These are phyloP conservation scores for Stigmatopora argus DNA, from an alignment of 2,113 vertebrate species.

Conservation along the genomic window DNA sequence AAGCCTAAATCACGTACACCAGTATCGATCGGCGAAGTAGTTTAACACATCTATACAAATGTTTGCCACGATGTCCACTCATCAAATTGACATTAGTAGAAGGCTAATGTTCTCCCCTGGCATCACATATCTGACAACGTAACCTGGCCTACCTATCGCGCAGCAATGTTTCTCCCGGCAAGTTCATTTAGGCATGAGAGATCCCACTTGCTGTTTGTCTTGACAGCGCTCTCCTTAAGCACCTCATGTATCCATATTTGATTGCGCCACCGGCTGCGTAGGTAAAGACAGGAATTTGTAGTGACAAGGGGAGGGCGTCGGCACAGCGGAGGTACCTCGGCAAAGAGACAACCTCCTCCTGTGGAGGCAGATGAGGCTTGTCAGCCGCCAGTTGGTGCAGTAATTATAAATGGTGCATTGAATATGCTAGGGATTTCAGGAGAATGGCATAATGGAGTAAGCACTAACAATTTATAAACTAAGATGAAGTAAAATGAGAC, in stretches of 20 bases:
- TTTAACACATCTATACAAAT: slow-evolving; percentile 21
- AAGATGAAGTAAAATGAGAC: slow-evolving; percentile 31
- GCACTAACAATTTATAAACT: slow-evolving; percentile 68
- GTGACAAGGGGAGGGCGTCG: slow-evolving; percentile 61
- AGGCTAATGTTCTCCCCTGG: slow-evolving; percentile 4
- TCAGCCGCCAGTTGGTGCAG: slow-evolving; percentile 70
- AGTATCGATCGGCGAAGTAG: slow-evolving; percentile 24
- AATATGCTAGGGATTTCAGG: slow-evolving; percentile 62
- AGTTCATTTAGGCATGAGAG: slow-evolving; percentile 24
- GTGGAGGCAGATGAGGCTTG: slow-evolving; percentile 64
- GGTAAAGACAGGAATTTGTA: slow-evolving; percentile 66
- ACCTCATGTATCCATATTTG: slow-evolving; percentile 62
- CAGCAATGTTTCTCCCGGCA: background rate
- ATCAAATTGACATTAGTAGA: background rate
- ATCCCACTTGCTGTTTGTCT: slow-evolving; percentile 42
- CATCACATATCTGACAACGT: background rate
- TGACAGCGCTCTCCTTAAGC: slow-evolving; percentile 60
- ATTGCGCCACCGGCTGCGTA: slow-evolving; percentile 63
- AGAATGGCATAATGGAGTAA: slow-evolving; percentile 59
- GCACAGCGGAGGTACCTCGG: slow-evolving; percentile 60
- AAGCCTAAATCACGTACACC: slow-evolving; percentile 24
- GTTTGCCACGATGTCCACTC: slow-evolving; percentile 7
- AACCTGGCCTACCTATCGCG: slow-evolving; percentile 9
- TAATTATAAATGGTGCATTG: slow-evolving; percentile 66
- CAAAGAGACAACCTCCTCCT: slow-evolving; percentile 56